phyloP scores from a whole-genome alignment of 2,113 vertebrate genomes.

The Tupaia chinensis region DNA sequence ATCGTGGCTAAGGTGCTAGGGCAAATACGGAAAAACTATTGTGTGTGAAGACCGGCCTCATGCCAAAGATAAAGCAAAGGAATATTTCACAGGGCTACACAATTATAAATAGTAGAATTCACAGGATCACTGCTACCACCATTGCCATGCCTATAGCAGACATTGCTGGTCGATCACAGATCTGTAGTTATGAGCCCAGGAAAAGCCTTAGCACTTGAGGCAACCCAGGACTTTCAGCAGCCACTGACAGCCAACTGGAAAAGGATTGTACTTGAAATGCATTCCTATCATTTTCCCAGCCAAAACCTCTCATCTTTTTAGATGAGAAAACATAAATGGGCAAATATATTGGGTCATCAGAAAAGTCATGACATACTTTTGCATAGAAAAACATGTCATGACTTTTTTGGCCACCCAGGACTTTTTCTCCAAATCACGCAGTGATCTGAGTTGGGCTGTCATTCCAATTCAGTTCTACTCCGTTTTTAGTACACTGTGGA shows the following conservation, averaged over 20 bases:
- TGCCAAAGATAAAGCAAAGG: slow-evolving; percentile 38
- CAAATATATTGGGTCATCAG: not conserved
- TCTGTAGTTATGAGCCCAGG: not conserved
- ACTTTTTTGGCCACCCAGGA: too few relatives aligned
- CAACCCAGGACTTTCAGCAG: not conserved
- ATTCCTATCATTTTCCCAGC: not conserved
- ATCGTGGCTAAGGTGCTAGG: not conserved
- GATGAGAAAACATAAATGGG: not conserved
- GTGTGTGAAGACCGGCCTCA: not conserved
- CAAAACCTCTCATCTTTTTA: not conserved
- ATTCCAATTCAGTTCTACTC: not conserved
- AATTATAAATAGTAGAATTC: not conserved
- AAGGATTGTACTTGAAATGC: not conserved
- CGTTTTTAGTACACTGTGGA: not conserved
- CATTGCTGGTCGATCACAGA: not conserved
- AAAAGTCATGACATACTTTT: too few relatives aligned
- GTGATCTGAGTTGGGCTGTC: not conserved
- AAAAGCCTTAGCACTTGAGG: not conserved
- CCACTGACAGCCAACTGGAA: not conserved
- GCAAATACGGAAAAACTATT: not conserved
- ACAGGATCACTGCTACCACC: not conserved
- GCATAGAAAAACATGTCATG: too few relatives aligned
- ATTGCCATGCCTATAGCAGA: not conserved
- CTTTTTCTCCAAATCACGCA: slow-evolving; percentile 10
- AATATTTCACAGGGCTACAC: not conserved